Evolutionary conservation across 1,140 invertebrate species (phyloP).

Genomic region (Drosophila pseudoobscura): DNA sequence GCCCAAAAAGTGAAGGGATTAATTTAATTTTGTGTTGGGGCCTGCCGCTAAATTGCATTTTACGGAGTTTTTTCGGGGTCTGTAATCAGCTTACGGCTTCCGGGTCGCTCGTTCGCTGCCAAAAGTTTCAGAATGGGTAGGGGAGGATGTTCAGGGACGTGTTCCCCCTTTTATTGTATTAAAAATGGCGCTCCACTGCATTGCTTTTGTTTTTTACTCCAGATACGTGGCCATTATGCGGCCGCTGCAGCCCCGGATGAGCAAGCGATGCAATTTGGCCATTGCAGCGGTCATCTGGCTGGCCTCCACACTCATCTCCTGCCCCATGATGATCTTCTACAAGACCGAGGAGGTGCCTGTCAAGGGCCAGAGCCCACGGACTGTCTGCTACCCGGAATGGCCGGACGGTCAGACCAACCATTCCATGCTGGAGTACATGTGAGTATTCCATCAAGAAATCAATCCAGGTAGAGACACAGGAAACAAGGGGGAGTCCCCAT

Average conservation of each 20-base stretch:
- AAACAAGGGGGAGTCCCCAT: background rate
- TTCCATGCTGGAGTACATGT: slow-evolving; percentile 91
- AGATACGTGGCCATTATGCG: slow-evolving; percentile 97
- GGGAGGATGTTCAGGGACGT: background rate
- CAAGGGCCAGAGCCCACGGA: slow-evolving; percentile 85
- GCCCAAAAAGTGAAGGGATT: slow-evolving; percentile 21
- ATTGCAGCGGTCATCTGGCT: slow-evolving; percentile 93
- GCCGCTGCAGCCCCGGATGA: slow-evolving; percentile 93
- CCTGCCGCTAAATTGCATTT: slow-evolving; percentile 31
- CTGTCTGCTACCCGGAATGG: slow-evolving; percentile 92
- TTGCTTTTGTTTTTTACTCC: slow-evolving; percentile 39
- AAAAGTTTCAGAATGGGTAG: background rate
- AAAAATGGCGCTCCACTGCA: slow-evolving; percentile 14
- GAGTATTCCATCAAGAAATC: slow-evolving; percentile 83
- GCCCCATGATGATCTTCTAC: slow-evolving; percentile 93
- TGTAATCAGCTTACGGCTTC: slow-evolving; percentile 44
- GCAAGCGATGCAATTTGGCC: slow-evolving; percentile 90
- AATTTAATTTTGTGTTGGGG: slow-evolving; percentile 28
- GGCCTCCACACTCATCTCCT: slow-evolving; percentile 88
- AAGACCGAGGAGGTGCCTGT: slow-evolving; percentile 87
- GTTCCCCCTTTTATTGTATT: slow-evolving; percentile 30
- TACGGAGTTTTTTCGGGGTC: slow-evolving; percentile 1
- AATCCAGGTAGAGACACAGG: background rate
- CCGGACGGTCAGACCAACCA: slow-evolving; percentile 89
- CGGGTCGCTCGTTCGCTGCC: background rate